phyloP scores from a whole-genome alignment of 2,113 vertebrate species.

The Eublepharis macularius region DNA sequence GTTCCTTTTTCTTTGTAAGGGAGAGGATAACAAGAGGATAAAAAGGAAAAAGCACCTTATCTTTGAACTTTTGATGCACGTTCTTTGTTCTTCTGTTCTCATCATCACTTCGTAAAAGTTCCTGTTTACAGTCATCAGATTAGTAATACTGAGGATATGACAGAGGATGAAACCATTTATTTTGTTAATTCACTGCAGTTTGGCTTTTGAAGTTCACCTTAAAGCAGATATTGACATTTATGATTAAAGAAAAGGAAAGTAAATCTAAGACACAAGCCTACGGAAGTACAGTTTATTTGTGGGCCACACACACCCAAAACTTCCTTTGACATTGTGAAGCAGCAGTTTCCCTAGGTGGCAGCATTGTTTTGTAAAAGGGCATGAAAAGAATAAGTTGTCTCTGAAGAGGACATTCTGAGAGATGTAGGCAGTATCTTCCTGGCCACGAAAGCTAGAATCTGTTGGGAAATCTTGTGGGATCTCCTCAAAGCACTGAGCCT shows the following conservation, averaged over 20 bases:
- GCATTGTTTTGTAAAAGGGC: background rate
- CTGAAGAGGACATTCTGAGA: too few species aligned
- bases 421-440: too few species aligned
- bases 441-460: too few species aligned
- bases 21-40: constrained; percentile 20
- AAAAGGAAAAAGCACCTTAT: constrained; percentile 11
- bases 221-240: background rate
- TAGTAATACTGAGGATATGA: background rate
- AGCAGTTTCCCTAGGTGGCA: background rate
- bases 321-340: too few species aligned
- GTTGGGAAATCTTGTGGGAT: too few species aligned
- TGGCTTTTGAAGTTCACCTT: background rate
- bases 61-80: constrained; percentile 34
- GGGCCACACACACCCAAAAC: too few species aligned
- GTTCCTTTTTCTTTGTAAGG: constrained; percentile 46
- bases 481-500: too few species aligned
- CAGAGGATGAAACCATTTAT: constrained; percentile 36
- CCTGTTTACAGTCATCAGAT: background rate
- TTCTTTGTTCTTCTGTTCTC: constrained; percentile 31
- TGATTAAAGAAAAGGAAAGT: background rate
- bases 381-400: background rate
- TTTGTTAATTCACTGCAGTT: background rate
- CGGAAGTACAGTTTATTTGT: background rate
- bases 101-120: background rate
- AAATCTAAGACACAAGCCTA: background rate